Percentiles rank a stretch among this genome's conserved stretches.
Conservation (phyloP, 2,113 vertebrate species). For the Sitta europaea region DNA sequence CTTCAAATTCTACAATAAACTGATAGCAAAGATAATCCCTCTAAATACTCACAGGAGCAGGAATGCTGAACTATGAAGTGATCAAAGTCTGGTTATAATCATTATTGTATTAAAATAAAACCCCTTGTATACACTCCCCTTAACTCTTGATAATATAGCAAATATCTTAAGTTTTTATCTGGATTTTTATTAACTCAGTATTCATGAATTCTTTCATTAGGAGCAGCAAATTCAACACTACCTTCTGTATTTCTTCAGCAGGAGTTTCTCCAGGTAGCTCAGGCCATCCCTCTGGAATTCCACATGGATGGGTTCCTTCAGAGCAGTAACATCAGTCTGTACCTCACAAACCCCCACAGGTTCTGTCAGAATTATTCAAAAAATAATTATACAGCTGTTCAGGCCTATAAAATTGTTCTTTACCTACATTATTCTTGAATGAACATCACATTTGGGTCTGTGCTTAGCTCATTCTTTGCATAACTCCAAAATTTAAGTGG, state of each 20-base stretch:
- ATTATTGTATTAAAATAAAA: background rate
- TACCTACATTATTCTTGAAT: background rate
- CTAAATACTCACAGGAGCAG: background rate
- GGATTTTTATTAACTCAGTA: background rate
- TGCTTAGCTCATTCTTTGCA: background rate
- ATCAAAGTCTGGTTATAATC: background rate
- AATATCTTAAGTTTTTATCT: background rate
- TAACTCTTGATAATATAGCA: background rate
- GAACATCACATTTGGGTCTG: background rate
- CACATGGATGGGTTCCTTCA: conserved; percentile 70
- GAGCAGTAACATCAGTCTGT: conserved; percentile 74
- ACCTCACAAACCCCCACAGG: conserved; percentile 73
- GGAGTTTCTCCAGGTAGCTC: conserved; percentile 88
- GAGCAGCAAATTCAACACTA: conserved; percentile 27
- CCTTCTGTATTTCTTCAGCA: conserved; percentile 90
- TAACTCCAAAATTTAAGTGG: background rate
- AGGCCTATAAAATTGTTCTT: background rate
- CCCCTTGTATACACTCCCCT: background rate
- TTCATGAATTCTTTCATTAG: background rate
- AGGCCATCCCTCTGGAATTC: conserved; percentile 80
- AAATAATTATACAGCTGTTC: background rate
- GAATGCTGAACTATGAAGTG: background rate
- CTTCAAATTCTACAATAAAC: background rate
- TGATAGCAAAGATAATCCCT: background rate
- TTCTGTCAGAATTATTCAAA: conserved; percentile 48